Percentiles rank a stretch among this genome's conserved stretches.
Evolutionary conservation across 2,113 vertebrate genomes (phyloP).

Genomic region (Pterocles gutturalis): DNA sequence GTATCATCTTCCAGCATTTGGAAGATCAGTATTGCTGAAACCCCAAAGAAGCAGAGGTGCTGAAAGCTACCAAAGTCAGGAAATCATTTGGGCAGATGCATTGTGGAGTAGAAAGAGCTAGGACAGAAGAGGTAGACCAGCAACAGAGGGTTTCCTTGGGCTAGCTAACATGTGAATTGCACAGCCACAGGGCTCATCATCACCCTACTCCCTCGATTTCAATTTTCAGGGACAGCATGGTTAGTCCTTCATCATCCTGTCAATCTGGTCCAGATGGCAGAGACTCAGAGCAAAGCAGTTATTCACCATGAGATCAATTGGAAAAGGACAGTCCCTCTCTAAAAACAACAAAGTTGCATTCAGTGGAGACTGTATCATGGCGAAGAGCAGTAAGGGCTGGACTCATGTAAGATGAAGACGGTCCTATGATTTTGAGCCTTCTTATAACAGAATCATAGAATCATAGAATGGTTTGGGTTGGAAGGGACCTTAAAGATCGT

Average conservation of each 20-base stretch:
- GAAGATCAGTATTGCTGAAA: background rate
- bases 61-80: background rate
- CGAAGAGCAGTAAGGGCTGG: background rate
- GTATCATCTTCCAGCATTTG: background rate
- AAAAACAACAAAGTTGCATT: background rate
- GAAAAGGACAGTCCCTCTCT: background rate
- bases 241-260: conserved; percentile 16
- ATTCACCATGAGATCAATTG: background rate
- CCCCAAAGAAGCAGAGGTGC: background rate
- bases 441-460: background rate
- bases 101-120: background rate
- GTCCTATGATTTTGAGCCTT: background rate
- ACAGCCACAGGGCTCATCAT: background rate
- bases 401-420: background rate
- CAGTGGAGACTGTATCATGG: background rate
- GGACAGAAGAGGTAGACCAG: background rate
- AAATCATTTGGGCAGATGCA: background rate
- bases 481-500: too few relatives aligned
- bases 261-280: background rate
- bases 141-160: background rate
- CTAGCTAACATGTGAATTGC: background rate
- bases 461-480: too few relatives aligned
- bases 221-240: background rate
- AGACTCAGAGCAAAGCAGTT: background rate
- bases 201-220: background rate